Conservation (phyloP, 2,113 vertebrate species). For the Rhagologus leucostigma region DNA sequence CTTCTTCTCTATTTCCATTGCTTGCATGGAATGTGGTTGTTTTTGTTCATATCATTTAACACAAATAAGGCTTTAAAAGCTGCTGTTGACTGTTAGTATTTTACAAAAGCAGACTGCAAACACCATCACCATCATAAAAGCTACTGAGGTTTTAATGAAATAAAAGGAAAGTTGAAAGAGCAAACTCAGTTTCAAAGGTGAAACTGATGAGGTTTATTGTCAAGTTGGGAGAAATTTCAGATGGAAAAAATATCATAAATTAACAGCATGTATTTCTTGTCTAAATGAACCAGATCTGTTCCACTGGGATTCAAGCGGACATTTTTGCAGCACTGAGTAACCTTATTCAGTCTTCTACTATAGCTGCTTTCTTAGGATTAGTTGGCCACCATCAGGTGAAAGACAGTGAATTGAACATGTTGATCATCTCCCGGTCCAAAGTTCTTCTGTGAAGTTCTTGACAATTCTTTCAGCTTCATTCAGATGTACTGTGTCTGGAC, state of each 20-base stretch:
- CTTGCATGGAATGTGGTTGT: neutral
- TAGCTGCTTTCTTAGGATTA: neutral
- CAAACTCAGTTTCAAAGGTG: neutral
- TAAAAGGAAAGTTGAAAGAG: neutral
- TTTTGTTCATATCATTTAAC: neutral
- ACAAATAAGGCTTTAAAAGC: neutral
- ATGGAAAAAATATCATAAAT: neutral
- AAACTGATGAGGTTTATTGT: neutral
- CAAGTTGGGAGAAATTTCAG: neutral
- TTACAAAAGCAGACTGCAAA: neutral
- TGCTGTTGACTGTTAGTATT: neutral
- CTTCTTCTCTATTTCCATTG: neutral
- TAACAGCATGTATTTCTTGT: neutral
- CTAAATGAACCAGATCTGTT: neutral
- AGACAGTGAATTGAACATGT: neutral
- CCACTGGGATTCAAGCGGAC: neutral
- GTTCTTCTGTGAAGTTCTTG: neutral
- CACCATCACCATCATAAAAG: neutral
- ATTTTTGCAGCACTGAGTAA: neutral
- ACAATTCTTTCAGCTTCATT: neutral
- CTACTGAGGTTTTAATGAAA: neutral
- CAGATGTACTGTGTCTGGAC: neutral
- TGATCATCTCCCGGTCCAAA: neutral
- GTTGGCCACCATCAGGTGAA: neutral
- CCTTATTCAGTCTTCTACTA: neutral